phyloP scores from a whole-genome alignment of 2,888 invertebrate genomes.

The Autographa gamma region DNA sequence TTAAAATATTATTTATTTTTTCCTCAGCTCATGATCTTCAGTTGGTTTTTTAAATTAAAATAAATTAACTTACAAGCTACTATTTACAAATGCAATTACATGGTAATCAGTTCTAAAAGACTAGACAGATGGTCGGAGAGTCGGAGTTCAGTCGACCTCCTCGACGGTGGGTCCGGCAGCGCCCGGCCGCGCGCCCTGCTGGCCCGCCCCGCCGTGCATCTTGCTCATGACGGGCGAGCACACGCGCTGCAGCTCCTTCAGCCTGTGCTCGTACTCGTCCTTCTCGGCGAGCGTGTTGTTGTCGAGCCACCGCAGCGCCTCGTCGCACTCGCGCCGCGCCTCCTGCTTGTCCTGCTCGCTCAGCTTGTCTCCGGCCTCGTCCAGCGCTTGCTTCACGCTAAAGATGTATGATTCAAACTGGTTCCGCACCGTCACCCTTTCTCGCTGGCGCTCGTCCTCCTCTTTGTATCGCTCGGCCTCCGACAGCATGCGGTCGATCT shows the following conservation, averaged over 20 bases:
- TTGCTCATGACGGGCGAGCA: slow-evolving; percentile 90
- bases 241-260: slow-evolving; percentile 89
- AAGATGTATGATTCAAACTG: slow-evolving; percentile 92
- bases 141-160: slow-evolving; percentile 68
- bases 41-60: slow-evolving; percentile 24
- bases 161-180: slow-evolving; percentile 73
- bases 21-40: slow-evolving; percentile 32
- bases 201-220: slow-evolving; percentile 86
- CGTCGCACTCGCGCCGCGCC: slow-evolving; percentile 86
- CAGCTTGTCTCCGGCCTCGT: slow-evolving; percentile 90
- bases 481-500: slow-evolving; percentile 93
- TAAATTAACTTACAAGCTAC: slow-evolving; percentile 47
- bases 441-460: slow-evolving; percentile 92
- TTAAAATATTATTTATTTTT: slow-evolving; percentile 27
- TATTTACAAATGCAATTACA: slow-evolving; percentile 35
- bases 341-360: slow-evolving; percentile 90
- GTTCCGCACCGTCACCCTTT: slow-evolving; percentile 92
- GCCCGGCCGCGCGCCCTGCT: slow-evolving; percentile 54
- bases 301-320: slow-evolving; percentile 92
- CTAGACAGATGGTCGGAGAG: slow-evolving; percentile 29
- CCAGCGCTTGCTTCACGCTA: slow-evolving; percentile 91
- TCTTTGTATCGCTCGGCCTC: slow-evolving; percentile 93
- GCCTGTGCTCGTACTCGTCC: slow-evolving; percentile 90
- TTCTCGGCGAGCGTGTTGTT: slow-evolving; percentile 90
- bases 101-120: slow-evolving; percentile 33